phyloP scores from a whole-genome alignment of 92 coral and sea anemone genomes.

The Epizoanthus stellaris region DNA sequence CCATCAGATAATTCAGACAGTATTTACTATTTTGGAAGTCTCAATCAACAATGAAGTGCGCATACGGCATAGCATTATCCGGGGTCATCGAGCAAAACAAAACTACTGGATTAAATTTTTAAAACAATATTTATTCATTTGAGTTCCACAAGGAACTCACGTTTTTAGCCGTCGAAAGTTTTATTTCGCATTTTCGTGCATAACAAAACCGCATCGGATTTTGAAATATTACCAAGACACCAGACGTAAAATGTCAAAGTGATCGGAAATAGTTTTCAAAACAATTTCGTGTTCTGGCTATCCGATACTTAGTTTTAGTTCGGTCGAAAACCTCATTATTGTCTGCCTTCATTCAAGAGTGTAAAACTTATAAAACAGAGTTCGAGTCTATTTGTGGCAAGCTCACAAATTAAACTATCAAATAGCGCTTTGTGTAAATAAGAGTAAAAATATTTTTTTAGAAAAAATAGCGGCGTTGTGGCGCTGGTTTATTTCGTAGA shows the following conservation, averaged over 20 bases:
- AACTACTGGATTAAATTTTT: constrained; percentile 12
- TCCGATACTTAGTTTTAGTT: no score
- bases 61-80: constrained; percentile 8
- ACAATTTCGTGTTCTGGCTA: no score
- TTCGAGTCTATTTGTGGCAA: not conserved
- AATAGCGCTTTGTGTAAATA: constrained; percentile 19
- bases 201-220: no score
- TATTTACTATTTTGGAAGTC: constrained; percentile 23
- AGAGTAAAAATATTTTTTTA: not conserved
- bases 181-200: no score
- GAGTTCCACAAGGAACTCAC: not conserved
- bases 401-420: not conserved
- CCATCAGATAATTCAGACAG: constrained; percentile 8
- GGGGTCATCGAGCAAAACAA: constrained; percentile 31
- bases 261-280: no score
- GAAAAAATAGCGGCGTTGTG: constrained; percentile 3
- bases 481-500: constrained; percentile 1
- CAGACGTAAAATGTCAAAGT: no score
- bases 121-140: not conserved
- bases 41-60: constrained; percentile 42
- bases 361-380: not conserved
- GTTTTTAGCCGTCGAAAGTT: not conserved
- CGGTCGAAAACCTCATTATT: not conserved
- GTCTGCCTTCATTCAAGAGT: not conserved
- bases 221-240: no score